phyloP scores from a whole-genome alignment of 1,140 invertebrate genomes.

The Hypothenemus hampei region DNA sequence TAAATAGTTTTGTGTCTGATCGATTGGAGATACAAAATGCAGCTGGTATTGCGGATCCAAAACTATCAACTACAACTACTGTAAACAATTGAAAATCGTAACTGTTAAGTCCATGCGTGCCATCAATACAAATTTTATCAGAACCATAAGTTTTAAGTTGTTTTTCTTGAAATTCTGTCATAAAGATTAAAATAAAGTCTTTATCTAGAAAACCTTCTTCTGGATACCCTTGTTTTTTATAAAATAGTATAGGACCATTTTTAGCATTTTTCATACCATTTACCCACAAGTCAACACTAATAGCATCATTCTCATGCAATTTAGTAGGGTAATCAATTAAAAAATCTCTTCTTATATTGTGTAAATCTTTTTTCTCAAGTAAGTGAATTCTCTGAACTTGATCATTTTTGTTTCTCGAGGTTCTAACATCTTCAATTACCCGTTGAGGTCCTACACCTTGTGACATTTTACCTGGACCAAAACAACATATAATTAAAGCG shows the following conservation, averaged over 20 bases:
- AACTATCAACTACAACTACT: conserved; percentile 16
- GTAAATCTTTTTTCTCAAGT: background rate
- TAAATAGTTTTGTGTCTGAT: conserved; percentile 4
- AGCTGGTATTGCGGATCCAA: conserved; percentile 8
- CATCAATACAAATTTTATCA: conserved; percentile 20
- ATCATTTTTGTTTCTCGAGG: background rate
- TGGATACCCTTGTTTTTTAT: conserved; percentile 7
- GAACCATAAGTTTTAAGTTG: conserved; percentile 2
- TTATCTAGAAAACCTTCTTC: background rate
- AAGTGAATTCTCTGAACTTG: background rate
- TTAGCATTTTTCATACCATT: conserved; percentile 1
- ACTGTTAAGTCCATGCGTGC: conserved; percentile 15
- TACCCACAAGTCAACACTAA: conserved; percentile 3
- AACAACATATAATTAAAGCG: too few relatives aligned
- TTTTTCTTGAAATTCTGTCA: conserved; percentile 11
- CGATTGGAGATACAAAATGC: conserved; percentile 19
- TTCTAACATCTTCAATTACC: background rate
- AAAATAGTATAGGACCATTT: conserved; percentile 1
- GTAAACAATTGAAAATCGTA: conserved; percentile 16
- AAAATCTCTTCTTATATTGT: background rate
- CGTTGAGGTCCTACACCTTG: background rate
- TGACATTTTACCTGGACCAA: background rate
- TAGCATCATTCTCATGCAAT: background rate
- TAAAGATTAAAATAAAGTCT: conserved; percentile 11
- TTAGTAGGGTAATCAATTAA: background rate